A percentile compares a stretch with the other conserved stretches of the same genome.
Evolutionary conservation across 2,888 invertebrate species (phyloP).

Genomic region (Napeogenes sylphis): DNA sequence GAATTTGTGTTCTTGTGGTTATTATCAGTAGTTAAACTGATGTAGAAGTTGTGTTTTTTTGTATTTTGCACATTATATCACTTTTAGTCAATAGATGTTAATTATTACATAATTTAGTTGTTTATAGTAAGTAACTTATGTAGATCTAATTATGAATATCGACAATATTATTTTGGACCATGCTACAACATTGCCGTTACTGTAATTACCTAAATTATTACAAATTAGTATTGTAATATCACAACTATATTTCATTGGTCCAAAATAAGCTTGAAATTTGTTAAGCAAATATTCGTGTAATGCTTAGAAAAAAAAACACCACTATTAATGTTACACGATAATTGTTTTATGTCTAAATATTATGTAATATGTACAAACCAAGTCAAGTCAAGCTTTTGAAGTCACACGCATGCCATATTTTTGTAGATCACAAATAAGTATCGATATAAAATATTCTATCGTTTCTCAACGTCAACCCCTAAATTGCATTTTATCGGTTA

Average conservation of each 20-base stretch:
- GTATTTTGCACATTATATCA: constrained; percentile 10
- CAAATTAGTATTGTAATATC: not conserved
- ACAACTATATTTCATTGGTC: not conserved
- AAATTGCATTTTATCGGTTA: too few species aligned
- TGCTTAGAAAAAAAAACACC: not conserved
- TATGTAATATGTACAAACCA: constrained; percentile 15
- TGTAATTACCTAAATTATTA: not conserved
- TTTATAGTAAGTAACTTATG: constrained; percentile 6
- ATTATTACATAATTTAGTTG: constrained; percentile 5
- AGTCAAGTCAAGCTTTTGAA: constrained; percentile 41
- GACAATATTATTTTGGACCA: constrained; percentile 10
- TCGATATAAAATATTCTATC: not conserved
- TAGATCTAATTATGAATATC: constrained; percentile 1
- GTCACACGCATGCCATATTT: constrained; percentile 59
- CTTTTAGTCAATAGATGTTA: constrained; percentile 21
- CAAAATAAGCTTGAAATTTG: not conserved
- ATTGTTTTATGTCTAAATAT: constrained; percentile 1
- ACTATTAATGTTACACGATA: not conserved
- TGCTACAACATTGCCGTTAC: too few species aligned
- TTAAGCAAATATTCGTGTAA: not conserved
- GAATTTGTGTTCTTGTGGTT: constrained; percentile 10
- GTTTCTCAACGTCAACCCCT: too few species aligned
- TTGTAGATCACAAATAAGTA: constrained; percentile 34
- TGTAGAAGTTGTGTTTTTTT: constrained; percentile 38
- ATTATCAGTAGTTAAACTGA: constrained; percentile 13